phyloP scores from a whole-genome alignment of 23 tunicate genomes.

The Styela clava region DNA sequence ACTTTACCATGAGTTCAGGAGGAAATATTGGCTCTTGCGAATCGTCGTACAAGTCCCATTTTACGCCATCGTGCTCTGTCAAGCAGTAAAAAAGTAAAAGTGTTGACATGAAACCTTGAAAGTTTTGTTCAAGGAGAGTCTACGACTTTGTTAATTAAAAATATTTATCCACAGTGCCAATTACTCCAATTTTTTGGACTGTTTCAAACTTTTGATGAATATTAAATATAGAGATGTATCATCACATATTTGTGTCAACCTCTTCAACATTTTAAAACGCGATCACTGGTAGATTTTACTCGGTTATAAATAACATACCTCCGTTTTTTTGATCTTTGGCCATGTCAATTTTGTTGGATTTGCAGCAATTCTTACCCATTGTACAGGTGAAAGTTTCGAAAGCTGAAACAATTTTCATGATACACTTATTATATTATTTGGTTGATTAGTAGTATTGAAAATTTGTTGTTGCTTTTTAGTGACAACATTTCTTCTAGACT shows the following conservation, averaged over 20 bases:
- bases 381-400: constrained; percentile 48
- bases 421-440: no score
- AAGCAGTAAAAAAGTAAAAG: neutral
- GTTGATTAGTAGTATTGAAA: no score
- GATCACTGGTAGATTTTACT: no score
- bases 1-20: constrained; percentile 65
- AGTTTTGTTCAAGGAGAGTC: neutral
- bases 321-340: neutral
- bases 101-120: neutral
- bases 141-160: no score
- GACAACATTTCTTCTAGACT: constrained; percentile 50
- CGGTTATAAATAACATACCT: no score
- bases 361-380: constrained; percentile 57
- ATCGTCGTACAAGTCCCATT: constrained; percentile 44
- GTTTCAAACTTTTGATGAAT: neutral
- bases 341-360: neutral
- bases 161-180: no score
- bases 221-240: neutral
- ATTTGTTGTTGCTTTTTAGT: no score
- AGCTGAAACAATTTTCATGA: constrained; percentile 53
- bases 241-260: neutral
- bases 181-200: no score
- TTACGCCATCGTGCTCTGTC: neutral
- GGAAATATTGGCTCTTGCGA: constrained; percentile 93
- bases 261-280: neutral